These are phyloP conservation scores for Meleagris gallopavo DNA, from an alignment of 2,113 vertebrate species.

Conservation along the genomic window DNA sequence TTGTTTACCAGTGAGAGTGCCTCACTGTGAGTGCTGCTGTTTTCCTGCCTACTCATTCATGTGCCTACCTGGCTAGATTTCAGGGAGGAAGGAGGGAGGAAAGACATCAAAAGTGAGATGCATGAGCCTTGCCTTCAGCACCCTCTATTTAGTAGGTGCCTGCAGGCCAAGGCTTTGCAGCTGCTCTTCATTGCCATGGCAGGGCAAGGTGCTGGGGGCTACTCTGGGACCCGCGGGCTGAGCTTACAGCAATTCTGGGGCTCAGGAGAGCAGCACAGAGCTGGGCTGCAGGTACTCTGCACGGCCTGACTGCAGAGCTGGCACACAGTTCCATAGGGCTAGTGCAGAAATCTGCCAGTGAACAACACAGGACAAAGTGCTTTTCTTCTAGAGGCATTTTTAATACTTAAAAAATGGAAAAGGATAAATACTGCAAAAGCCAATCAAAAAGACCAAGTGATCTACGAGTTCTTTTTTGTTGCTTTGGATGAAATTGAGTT, in stretches of 20 bases:
- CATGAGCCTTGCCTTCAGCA: background rate
- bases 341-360: background rate
- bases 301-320: rapidly evolving
- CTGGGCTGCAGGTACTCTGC: background rate
- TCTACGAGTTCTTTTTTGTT: background rate
- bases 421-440: background rate
- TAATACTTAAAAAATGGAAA: background rate
- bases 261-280: rapidly evolving
- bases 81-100: background rate
- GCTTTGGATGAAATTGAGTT: background rate
- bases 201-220: rapidly evolving
- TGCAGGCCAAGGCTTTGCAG: background rate
- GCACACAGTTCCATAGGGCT: background rate
- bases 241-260: background rate
- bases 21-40: background rate
- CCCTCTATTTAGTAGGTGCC: background rate
- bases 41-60: background rate
- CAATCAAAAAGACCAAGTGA: background rate
- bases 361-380: background rate
- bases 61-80: background rate
- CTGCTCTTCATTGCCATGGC: rapidly evolving
- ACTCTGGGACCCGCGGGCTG: rapidly evolving
- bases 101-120: background rate
- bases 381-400: background rate
- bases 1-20: background rate